These are phyloP conservation scores for Hirtodrosophila trivittata DNA, from an alignment of 2,888 invertebrate species.

Conservation along the genomic window DNA sequence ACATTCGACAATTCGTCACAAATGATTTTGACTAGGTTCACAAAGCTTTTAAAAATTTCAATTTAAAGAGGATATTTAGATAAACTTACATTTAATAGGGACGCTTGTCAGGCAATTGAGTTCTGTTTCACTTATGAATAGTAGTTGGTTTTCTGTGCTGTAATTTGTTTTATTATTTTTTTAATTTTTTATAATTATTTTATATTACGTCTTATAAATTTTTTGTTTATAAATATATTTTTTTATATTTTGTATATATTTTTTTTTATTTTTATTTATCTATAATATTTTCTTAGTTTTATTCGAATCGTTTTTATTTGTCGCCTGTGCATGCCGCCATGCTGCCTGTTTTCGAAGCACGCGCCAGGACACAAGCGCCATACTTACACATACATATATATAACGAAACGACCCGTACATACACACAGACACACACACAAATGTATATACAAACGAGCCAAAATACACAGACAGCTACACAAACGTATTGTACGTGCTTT, in stretches of 20 bases:
- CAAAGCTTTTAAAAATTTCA: too few relatives aligned
- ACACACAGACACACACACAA: conserved; percentile 27
- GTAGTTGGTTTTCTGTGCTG: too few relatives aligned
- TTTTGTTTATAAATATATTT: too few relatives aligned
- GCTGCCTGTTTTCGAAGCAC: conserved; percentile 73
- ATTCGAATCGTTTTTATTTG: conserved; percentile 38
- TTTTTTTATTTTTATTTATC: too few relatives aligned
- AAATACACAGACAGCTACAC: conserved; percentile 28
- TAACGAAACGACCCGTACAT: conserved; percentile 42
- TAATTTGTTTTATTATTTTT: too few relatives aligned
- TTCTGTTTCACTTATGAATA: too few relatives aligned
- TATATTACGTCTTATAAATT: too few relatives aligned
- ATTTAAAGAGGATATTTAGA: too few relatives aligned
- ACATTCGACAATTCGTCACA: conserved; percentile 56
- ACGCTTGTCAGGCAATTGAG: too few relatives aligned
- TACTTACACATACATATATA: conserved; percentile 34
- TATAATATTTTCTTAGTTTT: neutral
- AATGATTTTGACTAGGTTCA: conserved; percentile 3
- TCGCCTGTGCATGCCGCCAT: conserved; percentile 44
- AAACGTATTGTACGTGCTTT: conserved; percentile 69
- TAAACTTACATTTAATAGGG: too few relatives aligned
- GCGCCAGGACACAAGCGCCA: conserved; percentile 68
- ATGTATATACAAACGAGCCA: conserved; percentile 31
- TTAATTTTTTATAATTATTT: too few relatives aligned
- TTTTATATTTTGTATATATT: too few relatives aligned